Conservation (phyloP, 2,888 invertebrate genomes). For the Embidobia sp. region DNA sequence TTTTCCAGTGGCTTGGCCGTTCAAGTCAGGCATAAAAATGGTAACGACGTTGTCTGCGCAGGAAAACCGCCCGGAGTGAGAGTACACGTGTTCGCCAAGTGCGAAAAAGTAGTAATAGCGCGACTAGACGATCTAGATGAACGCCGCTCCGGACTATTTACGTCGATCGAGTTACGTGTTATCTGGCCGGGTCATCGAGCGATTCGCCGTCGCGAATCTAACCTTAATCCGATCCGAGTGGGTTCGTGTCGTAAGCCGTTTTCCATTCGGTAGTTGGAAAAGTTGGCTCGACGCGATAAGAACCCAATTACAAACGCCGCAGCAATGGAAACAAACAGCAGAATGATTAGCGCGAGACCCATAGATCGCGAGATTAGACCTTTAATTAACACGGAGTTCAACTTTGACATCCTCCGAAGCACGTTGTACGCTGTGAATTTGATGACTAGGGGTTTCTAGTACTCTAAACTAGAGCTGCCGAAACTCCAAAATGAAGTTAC, state of each 20-base stretch:
- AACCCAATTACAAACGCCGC: background rate
- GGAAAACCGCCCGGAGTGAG: slow-evolving; percentile 35
- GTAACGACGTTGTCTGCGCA: slow-evolving; percentile 14
- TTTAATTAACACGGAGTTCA: too few species aligned
- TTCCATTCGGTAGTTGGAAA: slow-evolving; percentile 26
- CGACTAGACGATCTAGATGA: slow-evolving; percentile 40
- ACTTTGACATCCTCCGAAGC: too few species aligned
- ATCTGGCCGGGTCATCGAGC: slow-evolving; percentile 55
- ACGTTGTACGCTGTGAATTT: too few species aligned
- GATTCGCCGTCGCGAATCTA: slow-evolving; percentile 52
- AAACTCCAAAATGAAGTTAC: too few species aligned
- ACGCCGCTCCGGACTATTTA: slow-evolving; percentile 45
- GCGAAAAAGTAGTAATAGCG: slow-evolving; percentile 31
- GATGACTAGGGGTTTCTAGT: too few species aligned
- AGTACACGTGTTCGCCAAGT: slow-evolving; percentile 50
- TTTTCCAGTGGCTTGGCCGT: slow-evolving; percentile 15
- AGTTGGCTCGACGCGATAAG: too few species aligned
- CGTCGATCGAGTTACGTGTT: slow-evolving; percentile 37
- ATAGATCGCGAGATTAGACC: too few species aligned
- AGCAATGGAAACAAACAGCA: too few species aligned
- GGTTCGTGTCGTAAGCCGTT: slow-evolving; percentile 47
- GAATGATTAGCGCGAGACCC: too few species aligned
- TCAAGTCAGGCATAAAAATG: slow-evolving; percentile 21
- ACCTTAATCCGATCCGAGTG: slow-evolving; percentile 40
- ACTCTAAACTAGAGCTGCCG: too few species aligned